Base-by-base conservation (phyloP, 2,113 vertebrate species). In the Sporophila hypoxantha region DNA sequence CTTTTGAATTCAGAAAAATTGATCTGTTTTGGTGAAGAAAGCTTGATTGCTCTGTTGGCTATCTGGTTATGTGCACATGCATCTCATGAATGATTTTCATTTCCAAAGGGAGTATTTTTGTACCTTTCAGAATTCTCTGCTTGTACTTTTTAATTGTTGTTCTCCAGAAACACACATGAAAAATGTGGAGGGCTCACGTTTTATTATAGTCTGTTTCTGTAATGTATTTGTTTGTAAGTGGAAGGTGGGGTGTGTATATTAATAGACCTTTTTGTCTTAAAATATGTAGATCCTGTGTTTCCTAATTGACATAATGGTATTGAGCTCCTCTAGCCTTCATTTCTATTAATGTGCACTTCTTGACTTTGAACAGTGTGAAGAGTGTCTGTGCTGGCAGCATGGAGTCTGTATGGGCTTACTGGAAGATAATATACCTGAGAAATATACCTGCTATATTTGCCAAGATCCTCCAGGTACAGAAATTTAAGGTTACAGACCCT, bases 361-460 rank as follows among this genome's bases (percentile, higher is more conserved):
- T 95, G 52, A 75, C 44, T 91, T 96, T 74, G 70, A 86, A 88
- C 93, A 99, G 99, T 99, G 99, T 95, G 98, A 99, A 96, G 98
- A 98, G 59, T 99, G 99, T 96, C 94, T 98, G 49, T 99, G 98
- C 95, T 99, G 99, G 99, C 99, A 99, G 96, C 99, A 99, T 69
- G 99, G 99, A 65, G 98, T 98, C 82, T 99, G 99, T 91, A 99
- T 99, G 99, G 99, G 99, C 76, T 95, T 99, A 88, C 97, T 98
- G 80, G 99, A 99, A 96, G 98, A 99, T 96, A 98, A 98, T 82
- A 97, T 99, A 78, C 99, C 99, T 18, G 98, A 98, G 80, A 98
- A 97, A 95, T 99, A 99, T 85, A 98, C 96, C 96, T 99, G 99
- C 94, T 99, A 99, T 95, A 94, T 98, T 95, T 99, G 99, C 97